These are phyloP conservation scores for Mimas tiliae DNA, from an alignment of 2,888 invertebrate species.

Conservation along the genomic window DNA sequence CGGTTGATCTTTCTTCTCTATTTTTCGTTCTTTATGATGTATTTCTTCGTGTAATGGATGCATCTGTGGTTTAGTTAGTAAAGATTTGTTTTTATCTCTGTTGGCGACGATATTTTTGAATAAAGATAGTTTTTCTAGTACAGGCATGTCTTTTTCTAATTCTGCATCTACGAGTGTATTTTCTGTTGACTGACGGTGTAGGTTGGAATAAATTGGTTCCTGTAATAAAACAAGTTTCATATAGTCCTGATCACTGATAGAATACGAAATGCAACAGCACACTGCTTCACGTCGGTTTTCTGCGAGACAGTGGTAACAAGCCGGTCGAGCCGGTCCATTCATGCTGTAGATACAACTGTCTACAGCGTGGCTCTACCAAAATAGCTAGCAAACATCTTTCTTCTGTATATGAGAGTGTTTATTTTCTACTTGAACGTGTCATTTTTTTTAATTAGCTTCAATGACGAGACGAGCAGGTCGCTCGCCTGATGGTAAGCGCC, in stretches of 20 bases:
- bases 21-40: constrained; percentile 64
- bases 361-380: too few species aligned
- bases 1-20: constrained; percentile 72
- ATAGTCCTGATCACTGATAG: not conserved
- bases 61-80: constrained; percentile 65
- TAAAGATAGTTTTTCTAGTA: constrained; percentile 66
- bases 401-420: too few species aligned
- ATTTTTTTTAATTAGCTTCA: too few species aligned
- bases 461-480: too few species aligned
- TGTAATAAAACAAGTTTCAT: constrained; percentile 42
- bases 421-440: too few species aligned
- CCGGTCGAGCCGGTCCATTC: too few species aligned
- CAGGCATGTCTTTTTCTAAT: constrained; percentile 56
- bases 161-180: constrained; percentile 37
- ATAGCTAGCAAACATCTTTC: too few species aligned
- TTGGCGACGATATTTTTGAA: constrained; percentile 68
- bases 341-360: too few species aligned
- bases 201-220: constrained; percentile 62
- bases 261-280: too few species aligned
- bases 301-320: too few species aligned
- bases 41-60: constrained; percentile 70
- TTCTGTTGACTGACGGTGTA: constrained; percentile 41
- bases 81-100: constrained; percentile 52
- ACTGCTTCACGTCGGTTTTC: too few species aligned
- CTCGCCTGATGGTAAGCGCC: too few species aligned